A percentile compares a stretch with the other conserved stretches of the same genome.
These are phyloP conservation scores for Miltochrista miniata DNA, from an alignment of 2,888 invertebrate species.

Conservation along the genomic window DNA sequence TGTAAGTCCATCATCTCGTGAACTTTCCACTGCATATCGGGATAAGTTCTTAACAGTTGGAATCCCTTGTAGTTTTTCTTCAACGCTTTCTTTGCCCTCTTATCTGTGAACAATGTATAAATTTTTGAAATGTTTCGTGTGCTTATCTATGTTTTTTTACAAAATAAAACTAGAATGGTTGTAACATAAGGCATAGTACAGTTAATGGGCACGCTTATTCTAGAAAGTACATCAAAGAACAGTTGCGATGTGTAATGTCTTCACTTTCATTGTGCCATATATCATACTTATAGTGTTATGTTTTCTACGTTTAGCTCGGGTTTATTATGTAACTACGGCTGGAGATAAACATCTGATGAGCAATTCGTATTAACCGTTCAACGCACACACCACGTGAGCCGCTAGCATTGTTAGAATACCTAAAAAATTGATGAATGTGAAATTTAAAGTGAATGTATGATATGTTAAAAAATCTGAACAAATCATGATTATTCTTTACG, in stretches of 20 bases:
- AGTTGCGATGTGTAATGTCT: slow-evolving; percentile 26
- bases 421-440: too few relatives aligned
- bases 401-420: too few relatives aligned
- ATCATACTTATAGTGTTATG: slow-evolving; percentile 12
- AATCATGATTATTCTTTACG: too few relatives aligned
- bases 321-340: neutral
- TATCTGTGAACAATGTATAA: slow-evolving; percentile 39
- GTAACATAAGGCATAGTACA: slow-evolving; percentile 3
- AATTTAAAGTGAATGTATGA: too few relatives aligned
- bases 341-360: neutral
- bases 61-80: slow-evolving; percentile 82
- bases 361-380: neutral
- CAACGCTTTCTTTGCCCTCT: slow-evolving; percentile 61
- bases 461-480: too few relatives aligned
- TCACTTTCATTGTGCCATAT: slow-evolving; percentile 26
- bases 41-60: slow-evolving; percentile 76
- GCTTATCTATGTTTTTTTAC: too few relatives aligned
- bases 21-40: slow-evolving; percentile 72
- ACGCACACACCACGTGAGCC: neutral
- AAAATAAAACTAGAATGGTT: neutral
- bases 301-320: slow-evolving; percentile 4
- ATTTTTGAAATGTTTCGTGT: too few relatives aligned
- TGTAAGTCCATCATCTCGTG: slow-evolving; percentile 72
- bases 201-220: slow-evolving; percentile 22
- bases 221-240: slow-evolving; percentile 42